phyloP scores from a whole-genome alignment of 2,797 vertebrate genomes.

The Urophycis tenuis region DNA sequence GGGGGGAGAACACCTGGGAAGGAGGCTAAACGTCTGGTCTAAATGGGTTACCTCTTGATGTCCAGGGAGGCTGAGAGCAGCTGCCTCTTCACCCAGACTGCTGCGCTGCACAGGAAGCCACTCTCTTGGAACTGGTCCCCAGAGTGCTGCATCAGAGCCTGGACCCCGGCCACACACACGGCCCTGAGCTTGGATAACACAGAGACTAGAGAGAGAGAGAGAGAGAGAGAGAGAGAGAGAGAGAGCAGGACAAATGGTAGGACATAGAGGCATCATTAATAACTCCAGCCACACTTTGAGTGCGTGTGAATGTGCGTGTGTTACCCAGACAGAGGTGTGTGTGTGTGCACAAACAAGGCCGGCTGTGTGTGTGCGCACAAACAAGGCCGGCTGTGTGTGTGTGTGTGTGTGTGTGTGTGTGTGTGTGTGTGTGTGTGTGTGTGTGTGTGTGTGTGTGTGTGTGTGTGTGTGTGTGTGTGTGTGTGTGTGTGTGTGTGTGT shows the following conservation, averaged over 20 bases:
- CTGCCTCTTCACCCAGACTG: constrained; percentile 83
- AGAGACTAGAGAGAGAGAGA: constrained; percentile 64
- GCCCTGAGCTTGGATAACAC: constrained; percentile 80
- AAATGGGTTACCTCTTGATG: constrained; percentile 74
- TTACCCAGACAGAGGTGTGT: no score
- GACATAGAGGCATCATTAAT: constrained; percentile 19
- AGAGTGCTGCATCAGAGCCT: constrained; percentile 74
- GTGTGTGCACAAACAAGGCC: no score
- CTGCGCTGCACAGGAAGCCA: constrained; percentile 77
- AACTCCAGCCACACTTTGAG: background rate
- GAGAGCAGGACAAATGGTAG: background rate
- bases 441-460: background rate
- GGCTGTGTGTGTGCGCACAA: no score
- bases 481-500: background rate
- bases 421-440: background rate
- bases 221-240: background rate
- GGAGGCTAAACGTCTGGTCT: background rate
- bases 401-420: no score
- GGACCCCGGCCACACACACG: constrained; percentile 81
- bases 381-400: no score
- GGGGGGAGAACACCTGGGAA: background rate
- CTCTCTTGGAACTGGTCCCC: constrained; percentile 66
- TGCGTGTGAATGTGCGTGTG: background rate
- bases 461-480: background rate
- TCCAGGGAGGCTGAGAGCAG: constrained; percentile 73